Evolutionary conservation across 2,113 vertebrate genomes (phyloP).

Genomic region (Neofelis nebulosa): DNA sequence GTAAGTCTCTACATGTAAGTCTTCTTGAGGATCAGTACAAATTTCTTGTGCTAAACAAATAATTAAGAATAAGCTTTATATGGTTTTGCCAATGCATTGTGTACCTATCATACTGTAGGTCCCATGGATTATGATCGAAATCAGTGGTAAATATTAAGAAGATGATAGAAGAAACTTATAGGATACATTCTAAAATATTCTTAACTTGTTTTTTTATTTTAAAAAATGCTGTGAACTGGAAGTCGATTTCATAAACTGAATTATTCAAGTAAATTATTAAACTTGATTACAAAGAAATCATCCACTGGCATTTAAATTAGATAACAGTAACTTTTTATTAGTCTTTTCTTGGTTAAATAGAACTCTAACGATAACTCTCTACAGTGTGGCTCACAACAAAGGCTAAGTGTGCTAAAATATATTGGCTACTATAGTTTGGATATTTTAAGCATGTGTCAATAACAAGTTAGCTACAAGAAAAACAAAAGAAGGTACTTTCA

Average conservation of each 20-base stretch:
- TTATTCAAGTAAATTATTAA: conserved; percentile 3
- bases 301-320: background rate
- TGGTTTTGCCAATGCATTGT: conserved; percentile 72
- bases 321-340: conserved; percentile 28
- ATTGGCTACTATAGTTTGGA: conserved; percentile 31
- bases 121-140: conserved; percentile 65
- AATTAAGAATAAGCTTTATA: conserved; percentile 78
- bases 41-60: conserved; percentile 81
- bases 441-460: conserved; percentile 40
- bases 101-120: conserved; percentile 83
- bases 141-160: conserved; percentile 29
- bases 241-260: conserved; percentile 6
- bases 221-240: conserved; percentile 17
- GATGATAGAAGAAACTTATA: background rate
- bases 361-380: conserved; percentile 28
- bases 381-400: background rate
- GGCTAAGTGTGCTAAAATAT: background rate
- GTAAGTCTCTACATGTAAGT: background rate
- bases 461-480: conserved; percentile 23
- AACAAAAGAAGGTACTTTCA: conserved; percentile 6
- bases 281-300: conserved; percentile 46
- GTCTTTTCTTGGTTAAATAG: background rate
- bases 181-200: background rate
- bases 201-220: background rate
- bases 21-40: conserved; percentile 84